phyloP scores from a whole-genome alignment of 2,113 vertebrate genomes.

The Peromyscus polionotus region DNA sequence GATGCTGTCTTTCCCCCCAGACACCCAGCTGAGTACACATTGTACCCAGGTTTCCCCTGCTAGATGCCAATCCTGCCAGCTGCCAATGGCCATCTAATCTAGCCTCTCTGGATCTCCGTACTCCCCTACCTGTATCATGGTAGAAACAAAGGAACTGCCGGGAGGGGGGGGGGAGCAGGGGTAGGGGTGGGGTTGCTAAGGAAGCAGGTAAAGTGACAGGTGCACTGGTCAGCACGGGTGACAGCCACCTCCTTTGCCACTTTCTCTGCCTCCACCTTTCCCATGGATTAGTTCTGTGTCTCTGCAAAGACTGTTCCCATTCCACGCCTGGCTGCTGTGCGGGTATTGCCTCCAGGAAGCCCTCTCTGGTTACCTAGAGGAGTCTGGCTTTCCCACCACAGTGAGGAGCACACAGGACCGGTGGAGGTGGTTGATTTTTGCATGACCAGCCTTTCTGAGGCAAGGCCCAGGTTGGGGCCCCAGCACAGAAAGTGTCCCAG shows the following conservation, averaged over 20 bases:
- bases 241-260: rapidly evolving
- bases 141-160: rapidly evolving
- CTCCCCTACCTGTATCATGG: too few species aligned
- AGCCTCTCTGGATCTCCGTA: neutral
- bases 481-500: neutral
- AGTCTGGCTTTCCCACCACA: neutral
- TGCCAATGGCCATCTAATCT: neutral
- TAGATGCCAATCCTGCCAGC: neutral
- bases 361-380: neutral
- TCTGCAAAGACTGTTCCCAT: neutral
- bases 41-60: neutral
- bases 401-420: rapidly evolving
- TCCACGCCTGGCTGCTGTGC: neutral
- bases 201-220: neutral
- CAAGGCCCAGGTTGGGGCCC: neutral
- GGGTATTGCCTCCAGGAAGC: neutral
- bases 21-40: neutral
- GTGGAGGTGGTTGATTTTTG: rapidly evolving
- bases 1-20: neutral
- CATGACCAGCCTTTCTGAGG: neutral
- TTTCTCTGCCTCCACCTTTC: rapidly evolving
- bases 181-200: neutral
- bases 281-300: neutral
- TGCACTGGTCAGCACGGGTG: rapidly evolving
- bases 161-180: too few species aligned